Conservation (phyloP, 2,797 vertebrate genomes). For the Otus scops region DNA sequence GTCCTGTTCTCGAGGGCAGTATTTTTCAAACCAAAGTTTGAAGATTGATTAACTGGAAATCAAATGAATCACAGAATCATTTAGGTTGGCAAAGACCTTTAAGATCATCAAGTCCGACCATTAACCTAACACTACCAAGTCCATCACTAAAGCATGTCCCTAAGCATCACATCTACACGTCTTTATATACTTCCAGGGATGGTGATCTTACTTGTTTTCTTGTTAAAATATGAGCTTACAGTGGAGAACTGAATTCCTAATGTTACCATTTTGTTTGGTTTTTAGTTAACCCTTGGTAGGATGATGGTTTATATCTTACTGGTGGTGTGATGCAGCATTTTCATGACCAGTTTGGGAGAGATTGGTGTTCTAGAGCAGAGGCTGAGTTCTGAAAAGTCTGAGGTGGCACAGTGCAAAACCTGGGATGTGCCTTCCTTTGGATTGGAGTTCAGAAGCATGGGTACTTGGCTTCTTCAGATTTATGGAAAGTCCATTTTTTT, state of each 20-base stretch:
- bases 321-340: background rate
- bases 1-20: background rate
- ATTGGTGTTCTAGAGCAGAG: background rate
- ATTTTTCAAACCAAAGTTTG: background rate
- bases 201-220: background rate
- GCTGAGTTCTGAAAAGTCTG: background rate
- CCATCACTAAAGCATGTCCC: too few relatives aligned
- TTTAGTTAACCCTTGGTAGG: background rate
- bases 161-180: too few relatives aligned
- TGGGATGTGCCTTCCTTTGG: background rate
- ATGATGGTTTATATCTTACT: background rate
- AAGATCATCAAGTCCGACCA: too few relatives aligned
- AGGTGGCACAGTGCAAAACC: background rate
- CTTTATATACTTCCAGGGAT: background rate
- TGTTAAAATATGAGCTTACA: background rate
- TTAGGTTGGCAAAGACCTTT: too few relatives aligned
- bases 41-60: background rate
- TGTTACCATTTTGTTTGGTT: background rate
- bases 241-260: background rate
- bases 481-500: background rate
- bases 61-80: background rate
- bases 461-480: background rate
- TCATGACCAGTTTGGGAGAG: background rate
- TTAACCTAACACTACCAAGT: too few relatives aligned
- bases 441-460: background rate